phyloP scores from a whole-genome alignment of 2,888 invertebrate genomes.

The Thymelicus sylvestris region DNA sequence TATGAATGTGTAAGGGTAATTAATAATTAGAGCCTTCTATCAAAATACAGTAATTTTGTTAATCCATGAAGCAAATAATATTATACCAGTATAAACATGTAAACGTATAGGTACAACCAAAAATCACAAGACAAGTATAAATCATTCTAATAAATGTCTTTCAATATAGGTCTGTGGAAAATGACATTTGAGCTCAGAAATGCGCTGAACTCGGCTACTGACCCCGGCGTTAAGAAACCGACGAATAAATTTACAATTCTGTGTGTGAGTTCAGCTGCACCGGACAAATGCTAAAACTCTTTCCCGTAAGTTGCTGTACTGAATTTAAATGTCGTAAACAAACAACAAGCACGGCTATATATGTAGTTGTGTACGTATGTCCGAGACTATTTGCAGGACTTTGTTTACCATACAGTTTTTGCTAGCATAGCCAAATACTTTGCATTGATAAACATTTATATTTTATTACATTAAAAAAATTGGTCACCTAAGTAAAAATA shows the following conservation, averaged over 20 bases:
- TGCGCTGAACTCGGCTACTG: conserved; percentile 49
- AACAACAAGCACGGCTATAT: conserved; percentile 59
- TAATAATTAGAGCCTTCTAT: too few relatives aligned
- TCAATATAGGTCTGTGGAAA: conserved; percentile 21
- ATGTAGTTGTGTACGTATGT: conserved; percentile 49
- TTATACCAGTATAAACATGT: too few relatives aligned
- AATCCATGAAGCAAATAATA: too few relatives aligned
- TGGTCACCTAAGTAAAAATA: too few relatives aligned
- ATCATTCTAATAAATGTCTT: conserved; percentile 12
- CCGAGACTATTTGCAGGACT: conserved; percentile 48
- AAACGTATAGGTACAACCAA: neutral
- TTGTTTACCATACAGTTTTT: conserved; percentile 50
- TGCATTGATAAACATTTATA: conserved; percentile 19
- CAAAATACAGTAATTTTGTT: too few relatives aligned
- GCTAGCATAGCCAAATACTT: conserved; percentile 34
- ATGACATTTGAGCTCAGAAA: conserved; percentile 38
- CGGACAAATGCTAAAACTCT: conserved; percentile 79
- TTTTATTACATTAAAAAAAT: neutral
- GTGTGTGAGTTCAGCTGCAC: conserved; percentile 72
- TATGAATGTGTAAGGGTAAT: too few relatives aligned
- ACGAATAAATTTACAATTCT: conserved; percentile 79
- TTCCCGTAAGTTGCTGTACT: conserved; percentile 61
- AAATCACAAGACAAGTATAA: neutral
- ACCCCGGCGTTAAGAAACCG: conserved; percentile 62
- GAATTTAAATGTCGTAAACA: conserved; percentile 57